Evolutionary conservation across 2,113 vertebrate genomes (phyloP), one percentile per base, ranked within the genome.

Genomic region (Carassius carassius): DNA sequence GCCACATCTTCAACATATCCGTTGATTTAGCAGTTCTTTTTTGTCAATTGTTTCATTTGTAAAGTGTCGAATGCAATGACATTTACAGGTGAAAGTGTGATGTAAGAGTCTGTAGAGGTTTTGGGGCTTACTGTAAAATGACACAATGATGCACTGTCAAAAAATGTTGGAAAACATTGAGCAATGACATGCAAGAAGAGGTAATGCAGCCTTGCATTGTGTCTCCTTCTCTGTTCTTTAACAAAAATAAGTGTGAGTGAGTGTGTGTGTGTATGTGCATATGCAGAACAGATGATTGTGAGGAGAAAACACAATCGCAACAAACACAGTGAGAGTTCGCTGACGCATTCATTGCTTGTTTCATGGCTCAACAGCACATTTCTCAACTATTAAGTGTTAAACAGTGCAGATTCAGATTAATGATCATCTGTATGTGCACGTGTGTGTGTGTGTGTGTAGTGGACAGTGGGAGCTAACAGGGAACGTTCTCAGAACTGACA

Each of bases 281-380:
- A 78, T 89, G 87, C 63, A 79, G 49, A 80, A 74, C 89, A 88
- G 87, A 86, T 89, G 87, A 88, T 62, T 63, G 80, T 73, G 72
- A 41, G 29, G 79, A 82, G 41, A 72, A 81, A 81, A 83, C 76
- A 73, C 54, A 72, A 23, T 58, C 62, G n/a, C 41, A 41, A 11
- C 58, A 85, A 86, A 81, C 84, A 82, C 41, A 11, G 21, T n/a
- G 21, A 58, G 56, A 60, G 21, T 23, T 54, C 19, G 47, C 76
- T 77, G 77, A 84, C 37, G 47, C 56, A 9, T 67, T 89, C 74
- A 41, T 35, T 75, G 49, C 51, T 78, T 82, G 73, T 89, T 83
- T 85, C 70, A 73, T 23, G 51, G 65, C 23, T 84, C 78, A 85
- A 72, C 83, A 81, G 78, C 65, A 83, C 69, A 60, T 84, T 84